phyloP scores from a whole-genome alignment of 2,113 vertebrate species.

The Tachysurus vachellii region DNA sequence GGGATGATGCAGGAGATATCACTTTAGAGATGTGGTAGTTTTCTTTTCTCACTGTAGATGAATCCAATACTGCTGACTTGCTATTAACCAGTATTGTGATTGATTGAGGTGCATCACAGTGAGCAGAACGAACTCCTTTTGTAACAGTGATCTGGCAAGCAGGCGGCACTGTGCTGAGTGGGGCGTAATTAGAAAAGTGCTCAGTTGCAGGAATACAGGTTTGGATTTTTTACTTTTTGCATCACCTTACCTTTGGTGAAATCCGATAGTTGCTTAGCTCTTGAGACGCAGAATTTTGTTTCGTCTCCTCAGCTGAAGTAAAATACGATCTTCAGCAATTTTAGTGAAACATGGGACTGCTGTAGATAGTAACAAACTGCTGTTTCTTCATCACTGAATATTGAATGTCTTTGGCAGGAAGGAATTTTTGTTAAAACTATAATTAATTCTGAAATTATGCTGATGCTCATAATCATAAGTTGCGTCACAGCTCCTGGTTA shows the following conservation, averaged over 20 bases:
- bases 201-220: conserved; percentile 6
- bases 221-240: not conserved
- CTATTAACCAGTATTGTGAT: conserved; percentile 31
- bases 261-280: not conserved
- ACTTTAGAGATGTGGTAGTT: conserved; percentile 32
- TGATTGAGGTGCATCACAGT: conserved; percentile 36
- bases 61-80: conserved; percentile 50
- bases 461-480: no score
- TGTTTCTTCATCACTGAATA: no score
- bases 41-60: conserved; percentile 16
- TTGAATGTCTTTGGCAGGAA: no score
- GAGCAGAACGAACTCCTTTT: conserved; percentile 33
- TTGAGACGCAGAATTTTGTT: conserved; percentile 11
- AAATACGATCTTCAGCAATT: not conserved
- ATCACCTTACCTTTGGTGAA: conserved; percentile 8
- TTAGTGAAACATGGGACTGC: no score
- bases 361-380: no score
- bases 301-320: conserved; percentile 11
- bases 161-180: not conserved
- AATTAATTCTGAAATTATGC: no score
- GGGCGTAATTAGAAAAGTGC: conserved; percentile 17
- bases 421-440: no score
- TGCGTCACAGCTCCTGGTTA: no score
- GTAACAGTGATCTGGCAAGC: conserved; percentile 28
- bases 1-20: conserved; percentile 17